phyloP scores from a whole-genome alignment of 2,888 invertebrate genomes.

The Merodon equestris region DNA sequence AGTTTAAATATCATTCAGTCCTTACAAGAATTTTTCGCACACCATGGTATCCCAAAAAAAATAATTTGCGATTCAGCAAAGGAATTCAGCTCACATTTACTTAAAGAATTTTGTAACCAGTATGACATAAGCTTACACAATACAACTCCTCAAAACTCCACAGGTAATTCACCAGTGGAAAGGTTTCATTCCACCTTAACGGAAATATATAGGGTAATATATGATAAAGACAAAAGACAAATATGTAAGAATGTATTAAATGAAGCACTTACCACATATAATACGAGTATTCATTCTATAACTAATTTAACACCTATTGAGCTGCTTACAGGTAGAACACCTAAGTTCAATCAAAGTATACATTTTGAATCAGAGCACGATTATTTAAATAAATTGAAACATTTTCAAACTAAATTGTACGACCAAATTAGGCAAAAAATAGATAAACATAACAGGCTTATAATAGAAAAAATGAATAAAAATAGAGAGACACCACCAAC shows the following conservation, averaged over 20 bases:
- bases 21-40: no score
- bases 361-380: slow-evolving; percentile 18
- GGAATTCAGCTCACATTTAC: no score
- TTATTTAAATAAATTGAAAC: slow-evolving; percentile 23
- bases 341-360: slow-evolving; percentile 21
- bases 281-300: slow-evolving; percentile 38
- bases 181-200: no score
- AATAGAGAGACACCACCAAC: slow-evolving; percentile 17
- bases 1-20: slow-evolving; percentile 50
- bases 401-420: slow-evolving; percentile 20
- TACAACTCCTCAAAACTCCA: background rate
- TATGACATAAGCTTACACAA: slow-evolving; percentile 14
- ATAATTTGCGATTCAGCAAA: slow-evolving; percentile 56
- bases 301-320: slow-evolving; percentile 58
- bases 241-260: slow-evolving; percentile 34
- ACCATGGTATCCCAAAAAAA: slow-evolving; percentile 55
- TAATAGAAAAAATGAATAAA: slow-evolving; percentile 23
- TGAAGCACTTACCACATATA: slow-evolving; percentile 51
- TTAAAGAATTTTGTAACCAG: no score
- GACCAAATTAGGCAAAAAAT: slow-evolving; percentile 22
- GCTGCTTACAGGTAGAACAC: slow-evolving; percentile 41
- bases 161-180: no score
- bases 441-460: slow-evolving; percentile 20
- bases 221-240: slow-evolving; percentile 16
- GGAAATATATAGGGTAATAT: slow-evolving; percentile 47